Conservation (phyloP, 2,888 invertebrate genomes). For the Diaprepes abbreviatus region DNA sequence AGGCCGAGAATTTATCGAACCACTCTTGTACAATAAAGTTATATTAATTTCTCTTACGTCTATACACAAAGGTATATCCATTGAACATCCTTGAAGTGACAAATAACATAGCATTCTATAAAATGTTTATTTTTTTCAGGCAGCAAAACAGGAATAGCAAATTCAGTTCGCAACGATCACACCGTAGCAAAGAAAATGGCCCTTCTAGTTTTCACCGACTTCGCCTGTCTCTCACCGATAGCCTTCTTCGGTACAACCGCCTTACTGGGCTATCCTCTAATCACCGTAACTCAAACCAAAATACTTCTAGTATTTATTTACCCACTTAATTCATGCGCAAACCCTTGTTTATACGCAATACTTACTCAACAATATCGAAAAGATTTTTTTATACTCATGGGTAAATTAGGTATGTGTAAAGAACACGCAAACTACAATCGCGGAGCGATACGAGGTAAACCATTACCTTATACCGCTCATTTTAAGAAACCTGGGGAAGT, state of each 20-base stretch:
- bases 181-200: slow-evolving; percentile 78
- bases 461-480: slow-evolving; percentile 37
- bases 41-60: too few species aligned
- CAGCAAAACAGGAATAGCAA: slow-evolving; percentile 71
- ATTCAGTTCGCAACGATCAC: slow-evolving; percentile 67
- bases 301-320: slow-evolving; percentile 78
- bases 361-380: slow-evolving; percentile 76
- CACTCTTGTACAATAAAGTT: too few species aligned
- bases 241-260: slow-evolving; percentile 78
- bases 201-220: slow-evolving; percentile 76
- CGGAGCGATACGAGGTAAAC: slow-evolving; percentile 66
- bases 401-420: slow-evolving; percentile 68
- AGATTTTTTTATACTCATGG: slow-evolving; percentile 71
- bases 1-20: too few species aligned
- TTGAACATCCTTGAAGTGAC: too few species aligned
- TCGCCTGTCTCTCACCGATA: slow-evolving; percentile 76
- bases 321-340: slow-evolving; percentile 78
- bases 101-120: too few species aligned
- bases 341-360: slow-evolving; percentile 78
- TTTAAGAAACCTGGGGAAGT: slow-evolving; percentile 32
- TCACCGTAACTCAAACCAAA: slow-evolving; percentile 70
- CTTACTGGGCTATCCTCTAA: slow-evolving; percentile 74
- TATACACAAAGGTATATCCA: too few species aligned
- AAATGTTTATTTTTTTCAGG: slow-evolving; percentile 53
- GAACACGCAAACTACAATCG: slow-evolving; percentile 66